Conservation (phyloP, 2,888 invertebrate genomes). For the Nemoura dubitans region DNA sequence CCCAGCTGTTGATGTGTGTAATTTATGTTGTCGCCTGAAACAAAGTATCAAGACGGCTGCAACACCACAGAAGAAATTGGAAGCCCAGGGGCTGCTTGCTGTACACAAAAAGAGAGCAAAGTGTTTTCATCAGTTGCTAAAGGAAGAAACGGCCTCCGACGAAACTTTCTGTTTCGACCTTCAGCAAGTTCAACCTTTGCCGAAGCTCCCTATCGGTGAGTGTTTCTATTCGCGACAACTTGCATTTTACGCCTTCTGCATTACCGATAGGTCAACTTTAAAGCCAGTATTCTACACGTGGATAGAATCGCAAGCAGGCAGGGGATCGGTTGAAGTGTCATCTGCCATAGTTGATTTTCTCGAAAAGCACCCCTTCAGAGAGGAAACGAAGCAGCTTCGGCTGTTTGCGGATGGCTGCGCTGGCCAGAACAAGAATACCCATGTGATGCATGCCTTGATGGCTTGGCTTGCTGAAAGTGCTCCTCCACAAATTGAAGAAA, state of each 20-base stretch:
- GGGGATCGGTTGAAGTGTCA: slow-evolving; percentile 32
- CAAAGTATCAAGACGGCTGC: background rate
- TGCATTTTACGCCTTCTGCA: slow-evolving; percentile 23
- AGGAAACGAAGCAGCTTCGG: slow-evolving; percentile 2
- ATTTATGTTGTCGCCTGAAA: background rate
- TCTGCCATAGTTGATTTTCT: slow-evolving; percentile 31
- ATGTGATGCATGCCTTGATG: slow-evolving; percentile 31
- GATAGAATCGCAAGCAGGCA: slow-evolving; percentile 18
- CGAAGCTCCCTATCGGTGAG: slow-evolving; percentile 26
- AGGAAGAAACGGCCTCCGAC: slow-evolving; percentile 14
- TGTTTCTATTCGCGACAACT: slow-evolving; percentile 22
- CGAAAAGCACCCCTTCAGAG: slow-evolving; percentile 21
- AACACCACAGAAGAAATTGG: background rate
- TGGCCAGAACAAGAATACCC: slow-evolving; percentile 22
- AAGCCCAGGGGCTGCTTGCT: background rate
- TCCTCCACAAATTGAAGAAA: slow-evolving; percentile 15
- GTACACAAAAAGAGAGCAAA: slow-evolving; percentile 26
- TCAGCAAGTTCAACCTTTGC: slow-evolving; percentile 26
- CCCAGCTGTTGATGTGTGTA: slow-evolving; percentile 13
- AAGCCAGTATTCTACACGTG: slow-evolving; percentile 32
- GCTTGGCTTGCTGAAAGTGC: slow-evolving; percentile 27
- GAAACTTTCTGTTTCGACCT: slow-evolving; percentile 34
- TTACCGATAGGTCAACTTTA: background rate
- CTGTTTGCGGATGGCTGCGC: slow-evolving; percentile 37
- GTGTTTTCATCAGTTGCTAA: background rate